phyloP scores from a whole-genome alignment of 2,113 vertebrate genomes.

The Ceyx margarethae region DNA sequence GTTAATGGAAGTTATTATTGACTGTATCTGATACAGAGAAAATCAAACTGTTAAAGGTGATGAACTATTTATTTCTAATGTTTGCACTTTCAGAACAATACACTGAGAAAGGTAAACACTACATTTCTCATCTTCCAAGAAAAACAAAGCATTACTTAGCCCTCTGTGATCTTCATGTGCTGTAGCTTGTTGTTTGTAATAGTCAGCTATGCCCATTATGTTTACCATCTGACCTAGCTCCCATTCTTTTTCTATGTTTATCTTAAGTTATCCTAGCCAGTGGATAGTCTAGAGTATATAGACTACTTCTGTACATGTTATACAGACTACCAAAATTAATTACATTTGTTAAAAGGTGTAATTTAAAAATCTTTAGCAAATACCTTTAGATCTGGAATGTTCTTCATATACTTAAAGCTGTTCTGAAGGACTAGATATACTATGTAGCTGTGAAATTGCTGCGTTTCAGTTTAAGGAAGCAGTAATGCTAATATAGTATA shows the following conservation, averaged over 20 bases:
- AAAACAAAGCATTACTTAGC: neutral
- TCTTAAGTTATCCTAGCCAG: neutral
- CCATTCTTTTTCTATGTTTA: neutral
- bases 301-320: neutral
- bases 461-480: neutral
- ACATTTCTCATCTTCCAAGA: neutral
- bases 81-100: too few species aligned
- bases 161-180: neutral
- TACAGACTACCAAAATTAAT: neutral
- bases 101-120: neutral
- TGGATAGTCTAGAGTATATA: neutral
- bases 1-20: neutral
- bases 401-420: neutral
- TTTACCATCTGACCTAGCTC: neutral
- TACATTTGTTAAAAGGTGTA: neutral
- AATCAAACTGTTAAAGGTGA: neutral
- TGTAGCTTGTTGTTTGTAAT: neutral
- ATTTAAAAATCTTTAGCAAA: neutral
- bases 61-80: neutral
- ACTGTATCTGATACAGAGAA: neutral
- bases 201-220: neutral
- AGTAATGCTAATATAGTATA: neutral
- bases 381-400: neutral
- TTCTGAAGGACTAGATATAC: neutral
- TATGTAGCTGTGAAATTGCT: neutral